Evolutionary conservation across 2,113 vertebrate species (phyloP).

Genomic region (Lycocorax pyrrhopterus): DNA sequence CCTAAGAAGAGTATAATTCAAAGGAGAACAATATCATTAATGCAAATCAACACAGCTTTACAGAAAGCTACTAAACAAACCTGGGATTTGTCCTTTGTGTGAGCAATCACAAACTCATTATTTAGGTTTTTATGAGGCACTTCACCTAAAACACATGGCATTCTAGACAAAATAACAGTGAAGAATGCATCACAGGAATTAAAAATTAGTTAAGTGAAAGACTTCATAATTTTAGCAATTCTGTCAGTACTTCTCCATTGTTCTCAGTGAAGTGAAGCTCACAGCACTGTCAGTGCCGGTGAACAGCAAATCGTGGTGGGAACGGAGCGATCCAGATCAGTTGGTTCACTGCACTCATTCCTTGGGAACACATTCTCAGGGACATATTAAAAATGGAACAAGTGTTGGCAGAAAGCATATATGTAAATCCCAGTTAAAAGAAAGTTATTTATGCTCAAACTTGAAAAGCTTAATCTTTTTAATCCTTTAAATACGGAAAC

Average conservation of each 20-base stretch:
- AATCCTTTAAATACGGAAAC: neutral
- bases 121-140: neutral
- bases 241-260: neutral
- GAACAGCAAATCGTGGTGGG: neutral
- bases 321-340: accelerated
- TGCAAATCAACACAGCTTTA: neutral
- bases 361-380: neutral
- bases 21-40: neutral
- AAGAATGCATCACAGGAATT: neutral
- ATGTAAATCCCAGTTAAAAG: neutral
- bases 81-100: neutral
- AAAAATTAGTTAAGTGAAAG: neutral
- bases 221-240: neutral
- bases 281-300: neutral
- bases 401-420: neutral
- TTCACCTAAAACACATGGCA: neutral
- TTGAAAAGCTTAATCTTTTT: neutral
- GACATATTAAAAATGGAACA: neutral
- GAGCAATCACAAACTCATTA: neutral
- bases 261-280: neutral
- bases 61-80: neutral
- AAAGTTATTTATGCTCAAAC: neutral
- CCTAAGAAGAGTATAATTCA: neutral
- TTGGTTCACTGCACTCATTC: neutral
- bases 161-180: neutral